These are phyloP conservation scores for Sminthopsis crassicaudata DNA, from an alignment of 2,113 vertebrate species.

Conservation along the genomic window DNA sequence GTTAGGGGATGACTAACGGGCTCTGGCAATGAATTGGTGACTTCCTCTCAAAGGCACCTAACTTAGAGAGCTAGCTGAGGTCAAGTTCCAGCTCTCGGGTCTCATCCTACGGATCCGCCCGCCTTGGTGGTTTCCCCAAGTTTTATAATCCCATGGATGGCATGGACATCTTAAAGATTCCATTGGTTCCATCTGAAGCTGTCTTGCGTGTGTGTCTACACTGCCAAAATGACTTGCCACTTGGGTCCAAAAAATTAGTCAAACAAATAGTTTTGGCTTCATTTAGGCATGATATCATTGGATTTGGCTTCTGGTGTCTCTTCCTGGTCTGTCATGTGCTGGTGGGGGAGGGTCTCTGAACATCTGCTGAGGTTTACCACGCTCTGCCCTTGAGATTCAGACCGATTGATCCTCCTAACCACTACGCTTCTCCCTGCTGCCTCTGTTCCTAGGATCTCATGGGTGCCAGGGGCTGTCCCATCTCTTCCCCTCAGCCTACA, in stretches of 20 bases:
- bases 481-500: neutral
- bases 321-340: neutral
- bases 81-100: neutral
- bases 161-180: neutral
- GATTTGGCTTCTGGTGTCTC: neutral
- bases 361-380: rapidly evolving
- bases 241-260: neutral
- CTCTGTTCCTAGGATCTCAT: neutral
- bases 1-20: neutral
- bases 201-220: neutral
- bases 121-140: neutral
- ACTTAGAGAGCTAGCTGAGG: neutral
- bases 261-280: neutral
- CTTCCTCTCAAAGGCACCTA: neutral
- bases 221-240: neutral
- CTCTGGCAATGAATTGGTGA: neutral
- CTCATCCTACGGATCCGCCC: neutral
- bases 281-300: rapidly evolving
- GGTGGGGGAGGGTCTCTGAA: neutral
- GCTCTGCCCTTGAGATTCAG: neutral
- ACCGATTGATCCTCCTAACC: neutral
- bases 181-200: neutral
- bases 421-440: rapidly evolving
- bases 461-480: neutral
- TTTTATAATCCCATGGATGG: neutral